Percentiles rank a stretch among this genome's conserved stretches.
Conservation (phyloP, 2,113 vertebrate genomes). For the Pygoscelis adeliae region DNA sequence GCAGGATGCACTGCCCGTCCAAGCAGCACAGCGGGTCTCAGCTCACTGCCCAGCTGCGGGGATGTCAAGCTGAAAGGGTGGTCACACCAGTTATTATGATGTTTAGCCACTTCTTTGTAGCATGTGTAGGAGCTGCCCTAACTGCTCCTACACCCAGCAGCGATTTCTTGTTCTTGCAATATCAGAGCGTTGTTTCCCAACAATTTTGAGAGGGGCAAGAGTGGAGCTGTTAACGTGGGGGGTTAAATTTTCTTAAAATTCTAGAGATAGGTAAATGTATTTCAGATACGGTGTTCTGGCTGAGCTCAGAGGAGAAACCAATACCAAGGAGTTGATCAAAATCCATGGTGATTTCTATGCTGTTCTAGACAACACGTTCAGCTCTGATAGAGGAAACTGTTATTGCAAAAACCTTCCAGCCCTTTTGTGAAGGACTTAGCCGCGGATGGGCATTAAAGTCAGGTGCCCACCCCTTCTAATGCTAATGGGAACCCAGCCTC, state of each 20-base stretch:
- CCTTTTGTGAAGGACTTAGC: neutral
- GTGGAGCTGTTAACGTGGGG: neutral
- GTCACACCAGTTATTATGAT: neutral
- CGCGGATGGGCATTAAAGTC: neutral
- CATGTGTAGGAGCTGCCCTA: neutral
- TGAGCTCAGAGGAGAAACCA: neutral
- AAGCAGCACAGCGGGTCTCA: neutral
- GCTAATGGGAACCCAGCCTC: neutral
- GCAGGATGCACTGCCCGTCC: neutral
- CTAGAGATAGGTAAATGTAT: neutral
- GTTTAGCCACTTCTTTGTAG: neutral
- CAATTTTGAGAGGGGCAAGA: neutral
- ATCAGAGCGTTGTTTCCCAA: neutral
- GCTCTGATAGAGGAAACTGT: neutral
- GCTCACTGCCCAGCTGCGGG: neutral
- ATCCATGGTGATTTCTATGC: rapidly evolving
- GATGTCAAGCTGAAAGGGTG: rapidly evolving
- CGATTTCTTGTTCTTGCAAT: neutral
- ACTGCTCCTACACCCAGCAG: neutral
- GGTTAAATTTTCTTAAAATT: neutral
- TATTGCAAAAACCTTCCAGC: neutral
- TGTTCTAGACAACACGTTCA: neutral
- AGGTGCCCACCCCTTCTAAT: neutral
- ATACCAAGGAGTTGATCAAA: rapidly evolving
- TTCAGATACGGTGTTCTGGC: neutral